Evolutionary conservation across 2,113 vertebrate genomes (phyloP).

Genomic region (Triplophysa siluroides): DNA sequence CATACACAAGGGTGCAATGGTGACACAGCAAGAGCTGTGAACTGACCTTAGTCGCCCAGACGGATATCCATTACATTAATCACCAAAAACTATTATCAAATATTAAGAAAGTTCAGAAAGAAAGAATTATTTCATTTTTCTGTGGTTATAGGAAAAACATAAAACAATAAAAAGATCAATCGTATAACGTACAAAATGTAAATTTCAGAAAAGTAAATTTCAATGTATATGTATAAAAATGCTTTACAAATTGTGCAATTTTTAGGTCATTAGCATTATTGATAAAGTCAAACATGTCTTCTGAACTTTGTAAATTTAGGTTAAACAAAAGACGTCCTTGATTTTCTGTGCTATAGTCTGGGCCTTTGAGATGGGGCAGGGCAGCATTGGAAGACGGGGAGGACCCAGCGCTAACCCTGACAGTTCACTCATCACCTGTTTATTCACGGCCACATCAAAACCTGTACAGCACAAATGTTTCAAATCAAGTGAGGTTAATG

Average conservation of each 20-base stretch:
- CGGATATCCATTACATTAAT: background rate
- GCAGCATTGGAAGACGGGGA: slow-evolving; percentile 82
- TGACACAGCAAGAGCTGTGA: background rate
- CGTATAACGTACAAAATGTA: background rate
- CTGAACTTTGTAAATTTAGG: too few relatives aligned
- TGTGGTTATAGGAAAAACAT: background rate
- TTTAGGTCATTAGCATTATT: background rate
- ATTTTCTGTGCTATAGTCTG: slow-evolving; percentile 72
- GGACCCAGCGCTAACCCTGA: slow-evolving; percentile 91
- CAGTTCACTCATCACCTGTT: slow-evolving; percentile 84
- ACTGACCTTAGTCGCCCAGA: background rate
- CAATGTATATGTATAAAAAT: too few relatives aligned
- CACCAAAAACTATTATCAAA: background rate
- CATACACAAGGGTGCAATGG: background rate
- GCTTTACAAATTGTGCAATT: background rate
- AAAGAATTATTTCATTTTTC: background rate
- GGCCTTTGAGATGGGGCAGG: slow-evolving; percentile 64
- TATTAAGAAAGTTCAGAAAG: background rate
- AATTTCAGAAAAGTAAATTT: background rate
- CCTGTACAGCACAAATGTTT: slow-evolving; percentile 70
- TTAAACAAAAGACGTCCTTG: slow-evolving; percentile 59
- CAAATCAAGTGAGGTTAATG: background rate
- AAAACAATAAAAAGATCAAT: background rate
- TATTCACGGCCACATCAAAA: slow-evolving; percentile 88
- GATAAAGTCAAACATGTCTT: background rate